These are phyloP conservation scores for Rhizoglyphus robini DNA, from an alignment of 1,140 invertebrate genomes.

Conservation along the genomic window DNA sequence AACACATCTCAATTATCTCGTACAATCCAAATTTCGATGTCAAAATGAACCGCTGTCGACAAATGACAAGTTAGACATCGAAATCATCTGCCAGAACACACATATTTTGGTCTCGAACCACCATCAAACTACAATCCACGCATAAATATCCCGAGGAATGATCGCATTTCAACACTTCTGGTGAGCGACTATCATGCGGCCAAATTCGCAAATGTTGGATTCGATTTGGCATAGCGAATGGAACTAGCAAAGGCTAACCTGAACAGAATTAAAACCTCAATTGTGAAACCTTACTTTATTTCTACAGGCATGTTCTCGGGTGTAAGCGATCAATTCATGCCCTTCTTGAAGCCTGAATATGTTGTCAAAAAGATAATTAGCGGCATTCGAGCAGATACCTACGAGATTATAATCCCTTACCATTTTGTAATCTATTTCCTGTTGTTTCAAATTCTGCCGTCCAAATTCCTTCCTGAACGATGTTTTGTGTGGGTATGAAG, in stretches of 20 bases:
- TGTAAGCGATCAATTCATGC: slow-evolving; percentile 8
- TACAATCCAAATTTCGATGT: too few species aligned
- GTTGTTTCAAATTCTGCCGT: background rate
- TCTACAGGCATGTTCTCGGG: slow-evolving; percentile 90
- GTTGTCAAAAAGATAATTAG: slow-evolving; percentile 68
- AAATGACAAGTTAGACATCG: too few species aligned
- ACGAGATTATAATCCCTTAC: slow-evolving; percentile 52
- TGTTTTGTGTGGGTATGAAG: slow-evolving; percentile 7
- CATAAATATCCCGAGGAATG: too few species aligned
- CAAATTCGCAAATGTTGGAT: slow-evolving; percentile 86
- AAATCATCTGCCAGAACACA: too few species aligned
- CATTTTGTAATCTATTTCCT: slow-evolving; percentile 19
- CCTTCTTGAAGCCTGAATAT: slow-evolving; percentile 46
- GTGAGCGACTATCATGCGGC: slow-evolving; percentile 90
- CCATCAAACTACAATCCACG: too few species aligned
- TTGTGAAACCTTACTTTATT: slow-evolving; percentile 82
- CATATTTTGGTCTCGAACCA: too few species aligned
- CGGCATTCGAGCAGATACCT: slow-evolving; percentile 64
- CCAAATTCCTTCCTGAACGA: background rate
- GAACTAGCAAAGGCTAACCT: slow-evolving; percentile 48
- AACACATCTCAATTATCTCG: too few species aligned
- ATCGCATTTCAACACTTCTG: too few species aligned
- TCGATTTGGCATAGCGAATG: slow-evolving; percentile 66
- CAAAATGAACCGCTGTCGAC: too few species aligned
- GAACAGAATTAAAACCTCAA: slow-evolving; percentile 65